Evolutionary conservation across 2,113 vertebrate species (phyloP), one percentile per base, ranked within the genome.

Genomic region (Syrmaticus mikado): DNA sequence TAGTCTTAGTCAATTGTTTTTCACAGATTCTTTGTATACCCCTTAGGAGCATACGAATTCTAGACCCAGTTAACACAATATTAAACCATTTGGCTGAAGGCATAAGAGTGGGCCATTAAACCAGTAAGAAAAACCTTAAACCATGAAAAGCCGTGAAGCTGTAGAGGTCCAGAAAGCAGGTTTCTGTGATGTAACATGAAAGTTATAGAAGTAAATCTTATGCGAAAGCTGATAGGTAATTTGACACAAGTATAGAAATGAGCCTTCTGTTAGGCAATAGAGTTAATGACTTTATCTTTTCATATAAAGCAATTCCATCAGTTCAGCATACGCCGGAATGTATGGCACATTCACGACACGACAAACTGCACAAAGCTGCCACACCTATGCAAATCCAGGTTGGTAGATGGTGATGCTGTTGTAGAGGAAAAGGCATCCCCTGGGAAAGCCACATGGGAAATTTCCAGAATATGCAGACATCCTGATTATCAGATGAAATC

Each of bases 171-270:
- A 57, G 48, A 70, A 83, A 74, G 19, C 60, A 57, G 20, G 53
- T 45, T 74, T 43, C 13, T 62, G 60, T 86, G 30, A 65, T 52
- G 13, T 34, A 68, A 45, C 18, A 61, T 34, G 20, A 80, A 57
- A 91, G 10, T 3, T 57, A 65, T 0, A 80, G 48, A 80, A 76
- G 32, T 85, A 73, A 85, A 73, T 57, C 7, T 80, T 52, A 43
- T 0, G 0, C 6, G 2, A 70, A 83, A 80, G 36, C 57, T 57
- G 68, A n/a, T 27, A 68, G n/a, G 11, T 28, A 50, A 34, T 18
- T 13, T 65, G 18, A 60, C 10, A 76, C 48, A 80, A 88, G 41
- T 13, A 81, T 25, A 90, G 73, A 92, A 89, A 61, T 28, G 3
- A 1, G 21, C 38, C 32, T 91, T 74, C 30, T 41, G 52, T 6